These are phyloP conservation scores for Dryobotodes eremita DNA, from an alignment of 2,888 invertebrate species.

Conservation along the genomic window DNA sequence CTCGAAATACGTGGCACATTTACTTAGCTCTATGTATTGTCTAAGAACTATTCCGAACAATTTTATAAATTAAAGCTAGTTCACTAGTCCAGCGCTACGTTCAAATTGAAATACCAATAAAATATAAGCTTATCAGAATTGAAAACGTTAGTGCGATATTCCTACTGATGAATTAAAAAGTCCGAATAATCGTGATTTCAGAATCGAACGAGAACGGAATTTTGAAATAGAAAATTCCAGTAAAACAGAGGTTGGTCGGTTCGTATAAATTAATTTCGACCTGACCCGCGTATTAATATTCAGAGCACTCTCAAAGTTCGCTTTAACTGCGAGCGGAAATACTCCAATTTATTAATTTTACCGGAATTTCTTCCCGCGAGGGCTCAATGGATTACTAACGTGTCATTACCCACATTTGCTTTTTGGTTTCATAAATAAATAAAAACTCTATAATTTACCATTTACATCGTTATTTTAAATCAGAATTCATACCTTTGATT, in stretches of 20 bases:
- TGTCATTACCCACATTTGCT: constrained; percentile 71
- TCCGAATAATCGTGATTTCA: constrained; percentile 77
- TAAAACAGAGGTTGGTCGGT: constrained; percentile 84
- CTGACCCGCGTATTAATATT: constrained; percentile 89
- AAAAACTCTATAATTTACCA: constrained; percentile 18
- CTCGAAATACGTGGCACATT: neutral
- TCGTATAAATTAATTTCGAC: constrained; percentile 88
- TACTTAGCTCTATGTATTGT: neutral
- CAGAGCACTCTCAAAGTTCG: constrained; percentile 88
- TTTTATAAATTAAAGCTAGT: neutral
- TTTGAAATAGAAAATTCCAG: constrained; percentile 84
- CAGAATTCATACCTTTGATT: constrained; percentile 13
- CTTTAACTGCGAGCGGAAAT: constrained; percentile 86
- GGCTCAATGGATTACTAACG: constrained; percentile 73
- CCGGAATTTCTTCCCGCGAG: constrained; percentile 77
- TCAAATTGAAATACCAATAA: constrained; percentile 32
- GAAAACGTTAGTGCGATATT: constrained; percentile 52
- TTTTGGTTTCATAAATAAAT: constrained; percentile 63
- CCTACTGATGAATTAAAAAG: constrained; percentile 65
- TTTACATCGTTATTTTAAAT: constrained; percentile 13
- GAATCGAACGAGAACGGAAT: constrained; percentile 82
- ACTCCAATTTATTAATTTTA: constrained; percentile 87
- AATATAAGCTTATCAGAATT: constrained; percentile 49
- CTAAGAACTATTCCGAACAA: neutral
- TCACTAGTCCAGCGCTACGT: neutral